These are phyloP conservation scores for Mirounga angustirostris DNA, from an alignment of 2,113 vertebrate genomes.

Conservation along the genomic window DNA sequence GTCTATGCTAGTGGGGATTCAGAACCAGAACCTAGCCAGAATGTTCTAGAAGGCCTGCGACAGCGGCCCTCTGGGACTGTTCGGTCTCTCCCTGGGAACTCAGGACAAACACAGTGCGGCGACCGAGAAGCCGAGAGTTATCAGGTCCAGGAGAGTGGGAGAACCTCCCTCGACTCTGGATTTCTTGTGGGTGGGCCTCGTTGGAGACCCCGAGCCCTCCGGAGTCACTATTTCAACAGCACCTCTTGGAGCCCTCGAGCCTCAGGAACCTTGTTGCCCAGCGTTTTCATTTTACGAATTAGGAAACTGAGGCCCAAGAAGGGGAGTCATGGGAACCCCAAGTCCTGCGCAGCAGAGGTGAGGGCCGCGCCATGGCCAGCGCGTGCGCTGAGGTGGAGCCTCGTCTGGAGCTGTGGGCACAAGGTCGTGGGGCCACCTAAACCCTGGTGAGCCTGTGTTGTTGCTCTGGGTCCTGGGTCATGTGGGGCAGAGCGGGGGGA, in stretches of 20 bases:
- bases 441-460: background rate
- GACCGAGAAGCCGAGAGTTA: accelerated
- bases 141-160: accelerated
- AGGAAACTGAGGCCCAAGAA: background rate
- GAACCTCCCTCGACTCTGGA: too few relatives aligned
- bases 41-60: background rate
- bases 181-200: background rate
- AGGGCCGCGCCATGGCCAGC: too few relatives aligned
- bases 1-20: background rate
- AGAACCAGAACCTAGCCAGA: background rate
- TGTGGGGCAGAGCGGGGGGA: background rate
- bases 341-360: accelerated
- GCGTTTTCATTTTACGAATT: background rate
- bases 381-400: accelerated
- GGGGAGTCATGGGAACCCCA: background rate
- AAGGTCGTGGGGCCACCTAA: background rate
- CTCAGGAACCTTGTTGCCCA: background rate
- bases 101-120: background rate
- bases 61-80: accelerated
- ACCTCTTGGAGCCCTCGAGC: background rate
- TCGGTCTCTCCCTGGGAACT: background rate
- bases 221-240: background rate
- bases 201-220: background rate
- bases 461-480: background rate
- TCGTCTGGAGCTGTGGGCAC: background rate